Evolutionary conservation across 2,888 invertebrate genomes (phyloP), one percentile per base, ranked within the genome.

Genomic region (Anorthoa munda): DNA sequence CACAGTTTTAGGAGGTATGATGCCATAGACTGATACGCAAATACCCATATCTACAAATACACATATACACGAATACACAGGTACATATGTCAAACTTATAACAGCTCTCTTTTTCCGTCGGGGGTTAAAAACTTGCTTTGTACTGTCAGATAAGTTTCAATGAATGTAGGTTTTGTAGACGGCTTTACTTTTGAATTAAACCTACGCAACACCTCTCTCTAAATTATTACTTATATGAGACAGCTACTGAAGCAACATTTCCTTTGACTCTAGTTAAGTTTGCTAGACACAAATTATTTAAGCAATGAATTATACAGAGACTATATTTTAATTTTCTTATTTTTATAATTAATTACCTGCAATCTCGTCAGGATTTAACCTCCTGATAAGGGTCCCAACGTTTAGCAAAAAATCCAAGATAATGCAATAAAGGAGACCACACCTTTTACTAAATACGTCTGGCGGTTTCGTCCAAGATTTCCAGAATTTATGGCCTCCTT

Each of bases 401-500:
- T 59, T 58, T 53, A 63, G 31, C 17, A 55, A 75, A 72, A 64
- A 56, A 48, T 17, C 26, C 50, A n/a, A 71, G 81, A 79, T 79
- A 75, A 75, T 55, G 69, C 56, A 65, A 79, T 83, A 66, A 81
- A 79, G n/a, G 59, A 67, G 55, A 53, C 51, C 74, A 15, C 55
- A 61, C 56, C 61, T 70, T 70, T 83, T 48, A 61, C 61, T 55
- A 71, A 79, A 83, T 45, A 75, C 71, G 46, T 61, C 70, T 65
- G 58, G 67, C 7, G 75, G 68, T 73, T 80, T 65, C 13, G 63
- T 67, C 70, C 61, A 75, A 59, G 75, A 64, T 72, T 79, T 56
- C 58, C 77, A 85, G 81, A 90, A 92, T 90, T 91, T 88, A 92
- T 89, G 72, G 75, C 66, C 61, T 67, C 77, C 81, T 85, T 91